Conservation (phyloP, 2,113 vertebrate species). For the Prunella himalayana region DNA sequence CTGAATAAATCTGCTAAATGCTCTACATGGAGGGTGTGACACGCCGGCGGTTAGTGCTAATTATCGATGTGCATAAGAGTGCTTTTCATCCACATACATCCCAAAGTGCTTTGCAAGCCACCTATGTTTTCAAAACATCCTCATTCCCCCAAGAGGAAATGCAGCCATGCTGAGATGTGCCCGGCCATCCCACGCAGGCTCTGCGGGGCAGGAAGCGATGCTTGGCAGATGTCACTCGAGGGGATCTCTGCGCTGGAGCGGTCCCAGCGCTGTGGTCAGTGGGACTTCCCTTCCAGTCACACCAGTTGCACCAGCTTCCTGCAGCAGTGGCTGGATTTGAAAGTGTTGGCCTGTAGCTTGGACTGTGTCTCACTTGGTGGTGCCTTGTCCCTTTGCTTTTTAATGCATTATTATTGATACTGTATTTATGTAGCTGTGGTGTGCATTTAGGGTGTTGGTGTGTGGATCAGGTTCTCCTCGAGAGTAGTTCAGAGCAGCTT, state of each 20-base stretch:
- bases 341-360: background rate
- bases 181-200: background rate
- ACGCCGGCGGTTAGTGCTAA: background rate
- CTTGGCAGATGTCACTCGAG: background rate
- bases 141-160: background rate
- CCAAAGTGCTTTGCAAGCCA: conserved; percentile 35
- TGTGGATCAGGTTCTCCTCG: background rate
- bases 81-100: conserved; percentile 23
- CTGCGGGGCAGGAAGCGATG: background rate
- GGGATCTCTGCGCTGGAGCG: background rate
- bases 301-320: background rate
- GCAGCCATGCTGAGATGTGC: background rate
- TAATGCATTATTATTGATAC: background rate
- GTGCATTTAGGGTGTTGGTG: background rate
- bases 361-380: background rate
- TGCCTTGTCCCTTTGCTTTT: background rate
- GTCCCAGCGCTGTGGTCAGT: background rate
- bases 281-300: conserved; percentile 33
- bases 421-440: background rate
- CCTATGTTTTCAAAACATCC: conserved; percentile 38
- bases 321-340: background rate
- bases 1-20: conserved; percentile 13
- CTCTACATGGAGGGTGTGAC: background rate
- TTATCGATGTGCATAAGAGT: background rate
- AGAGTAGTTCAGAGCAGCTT: background rate